phyloP scores from a whole-genome alignment of 2,113 vertebrate genomes.

The Zosterops hypoxanthus region DNA sequence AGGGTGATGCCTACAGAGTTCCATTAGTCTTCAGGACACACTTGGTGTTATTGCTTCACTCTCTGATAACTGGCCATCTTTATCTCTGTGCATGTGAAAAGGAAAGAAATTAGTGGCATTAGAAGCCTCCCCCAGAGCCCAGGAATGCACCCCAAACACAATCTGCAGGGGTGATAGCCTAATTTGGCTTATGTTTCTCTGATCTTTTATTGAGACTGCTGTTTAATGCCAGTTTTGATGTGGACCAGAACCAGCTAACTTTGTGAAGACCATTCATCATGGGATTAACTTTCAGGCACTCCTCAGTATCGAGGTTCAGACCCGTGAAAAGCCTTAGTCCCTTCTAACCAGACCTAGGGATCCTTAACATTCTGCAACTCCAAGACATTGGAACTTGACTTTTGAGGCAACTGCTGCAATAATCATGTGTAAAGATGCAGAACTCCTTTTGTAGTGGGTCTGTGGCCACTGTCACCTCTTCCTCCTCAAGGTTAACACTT shows the following conservation, averaged over 20 bases:
- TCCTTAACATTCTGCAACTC: not conserved
- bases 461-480: not conserved
- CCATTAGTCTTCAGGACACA: slow-evolving; percentile 50
- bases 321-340: not conserved
- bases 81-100: slow-evolving; percentile 56
- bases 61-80: slow-evolving; percentile 55
- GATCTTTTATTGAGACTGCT: slow-evolving; percentile 62
- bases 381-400: not conserved
- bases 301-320: not conserved
- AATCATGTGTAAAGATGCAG: not conserved
- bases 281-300: slow-evolving; percentile 42
- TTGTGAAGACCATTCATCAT: slow-evolving; percentile 46
- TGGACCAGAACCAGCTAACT: slow-evolving; percentile 36
- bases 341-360: not conserved
- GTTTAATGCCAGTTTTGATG: slow-evolving; percentile 57
- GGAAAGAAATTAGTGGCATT: slow-evolving; percentile 34
- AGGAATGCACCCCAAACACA: slow-evolving; percentile 54
- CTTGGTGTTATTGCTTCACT: slow-evolving; percentile 40
- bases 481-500: not conserved
- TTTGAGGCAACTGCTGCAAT: not conserved
- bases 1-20: not conserved
- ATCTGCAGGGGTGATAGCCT: slow-evolving; percentile 16
- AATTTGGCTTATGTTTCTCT: slow-evolving; percentile 20
- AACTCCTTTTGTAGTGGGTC: not conserved
- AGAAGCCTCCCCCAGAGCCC: slow-evolving; percentile 9